These are phyloP conservation scores for Pipistrellus pipistrellus DNA, from an alignment of 2,797 vertebrate genomes.

Conservation along the genomic window DNA sequence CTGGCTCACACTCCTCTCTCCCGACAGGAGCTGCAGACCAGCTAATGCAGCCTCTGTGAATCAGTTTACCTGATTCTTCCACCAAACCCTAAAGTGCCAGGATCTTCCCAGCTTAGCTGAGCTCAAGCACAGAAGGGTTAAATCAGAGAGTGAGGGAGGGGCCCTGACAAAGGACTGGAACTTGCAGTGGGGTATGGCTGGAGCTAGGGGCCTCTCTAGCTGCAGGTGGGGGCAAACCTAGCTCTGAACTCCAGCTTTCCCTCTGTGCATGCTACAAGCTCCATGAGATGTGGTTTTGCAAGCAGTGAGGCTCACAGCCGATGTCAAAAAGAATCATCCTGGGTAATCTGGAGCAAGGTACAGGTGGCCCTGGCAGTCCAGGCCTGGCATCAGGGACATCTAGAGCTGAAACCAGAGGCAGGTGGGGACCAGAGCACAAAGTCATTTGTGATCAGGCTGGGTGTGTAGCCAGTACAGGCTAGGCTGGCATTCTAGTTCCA, in stretches of 20 bases:
- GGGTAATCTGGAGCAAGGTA: not conserved
- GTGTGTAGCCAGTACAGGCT: not conserved
- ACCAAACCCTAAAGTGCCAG: not conserved
- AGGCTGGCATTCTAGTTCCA: not conserved
- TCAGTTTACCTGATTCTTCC: not conserved
- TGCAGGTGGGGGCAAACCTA: not conserved
- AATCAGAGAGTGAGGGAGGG: not conserved
- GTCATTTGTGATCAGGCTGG: not conserved
- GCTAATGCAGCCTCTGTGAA: not conserved
- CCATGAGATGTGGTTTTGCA: not conserved
- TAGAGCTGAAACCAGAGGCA: not conserved
- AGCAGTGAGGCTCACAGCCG: not conserved
- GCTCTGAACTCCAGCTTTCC: not conserved
- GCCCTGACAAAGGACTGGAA: not conserved
- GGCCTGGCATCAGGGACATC: not conserved
- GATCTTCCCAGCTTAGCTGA: not conserved
- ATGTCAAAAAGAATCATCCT: not conserved
- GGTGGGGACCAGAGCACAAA: not conserved
- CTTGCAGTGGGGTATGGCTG: not conserved
- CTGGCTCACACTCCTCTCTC: not conserved
- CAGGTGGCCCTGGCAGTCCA: not conserved
- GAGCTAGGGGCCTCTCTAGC: not conserved
- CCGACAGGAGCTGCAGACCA: not conserved
- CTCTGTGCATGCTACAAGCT: not conserved
- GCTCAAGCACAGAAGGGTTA: not conserved